These are phyloP conservation scores for Linurgus olivaceus DNA, from an alignment of 2,797 vertebrate species.

Conservation along the genomic window DNA sequence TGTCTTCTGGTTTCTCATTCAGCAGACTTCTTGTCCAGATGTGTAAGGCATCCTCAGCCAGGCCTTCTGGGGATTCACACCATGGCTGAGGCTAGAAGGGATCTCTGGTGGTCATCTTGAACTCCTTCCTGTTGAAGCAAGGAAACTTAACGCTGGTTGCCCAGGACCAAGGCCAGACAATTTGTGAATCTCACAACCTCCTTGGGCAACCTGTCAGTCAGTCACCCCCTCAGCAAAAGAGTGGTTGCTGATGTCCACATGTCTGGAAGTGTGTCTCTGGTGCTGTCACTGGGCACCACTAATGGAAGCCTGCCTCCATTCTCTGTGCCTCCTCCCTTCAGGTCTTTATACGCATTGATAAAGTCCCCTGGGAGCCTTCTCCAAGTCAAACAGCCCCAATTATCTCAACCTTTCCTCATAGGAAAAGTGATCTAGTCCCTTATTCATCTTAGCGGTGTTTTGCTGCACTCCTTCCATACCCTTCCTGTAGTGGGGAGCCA, in stretches of 20 bases:
- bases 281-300: not conserved
- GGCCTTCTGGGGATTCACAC: not conserved
- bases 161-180: not conserved
- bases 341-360: not conserved
- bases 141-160: rapidly evolving
- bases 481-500: not conserved
- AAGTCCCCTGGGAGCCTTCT: not conserved
- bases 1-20: not conserved
- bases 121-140: not conserved
- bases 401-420: not conserved
- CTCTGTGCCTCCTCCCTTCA: not conserved
- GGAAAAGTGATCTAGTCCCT: not conserved
- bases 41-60: not conserved
- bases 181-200: not conserved
- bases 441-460: not conserved
- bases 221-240: not conserved
- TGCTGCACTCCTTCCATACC: not conserved
- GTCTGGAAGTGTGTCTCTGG: not conserved
- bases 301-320: not conserved
- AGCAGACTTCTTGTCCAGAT: not conserved
- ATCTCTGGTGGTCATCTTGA: not conserved
- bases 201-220: not conserved
- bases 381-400: not conserved
- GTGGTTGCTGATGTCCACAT: not conserved
- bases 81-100: not conserved